Evolutionary conservation across 1,140 invertebrate genomes (phyloP).

Genomic region (Diprion similis): DNA sequence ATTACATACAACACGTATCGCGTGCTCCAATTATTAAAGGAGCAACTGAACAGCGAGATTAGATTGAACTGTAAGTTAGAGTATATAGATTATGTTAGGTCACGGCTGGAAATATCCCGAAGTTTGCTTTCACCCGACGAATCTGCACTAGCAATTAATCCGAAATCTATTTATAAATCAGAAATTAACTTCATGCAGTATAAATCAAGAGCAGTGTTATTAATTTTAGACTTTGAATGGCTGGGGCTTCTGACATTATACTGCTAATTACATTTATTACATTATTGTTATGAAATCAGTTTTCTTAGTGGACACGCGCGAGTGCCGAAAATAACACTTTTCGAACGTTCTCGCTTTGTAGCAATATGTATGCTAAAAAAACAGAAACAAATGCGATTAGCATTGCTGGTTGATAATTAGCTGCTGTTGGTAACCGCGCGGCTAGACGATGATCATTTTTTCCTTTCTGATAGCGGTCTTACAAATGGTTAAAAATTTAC

Average conservation of each 20-base stretch:
- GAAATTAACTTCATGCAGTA: background rate
- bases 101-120: slow-evolving; percentile 1
- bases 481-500: too few species aligned
- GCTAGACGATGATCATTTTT: too few species aligned
- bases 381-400: too few species aligned
- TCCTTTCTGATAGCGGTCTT: too few species aligned
- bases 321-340: too few species aligned
- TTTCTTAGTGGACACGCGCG: too few species aligned
- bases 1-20: background rate
- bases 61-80: background rate
- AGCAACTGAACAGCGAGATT: background rate
- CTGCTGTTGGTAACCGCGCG: too few species aligned
- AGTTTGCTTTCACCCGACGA: background rate
- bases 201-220: background rate
- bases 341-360: too few species aligned
- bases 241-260: too few species aligned
- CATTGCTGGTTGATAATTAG: background rate
- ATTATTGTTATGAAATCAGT: too few species aligned
- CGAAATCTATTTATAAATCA: background rate
- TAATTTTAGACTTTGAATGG: background rate
- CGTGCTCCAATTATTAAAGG: background rate
- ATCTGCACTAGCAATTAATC: background rate
- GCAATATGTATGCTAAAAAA: too few species aligned
- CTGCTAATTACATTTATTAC: too few species aligned
- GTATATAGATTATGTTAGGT: background rate